Percentiles rank a stretch among this genome's conserved stretches.
Conservation (phyloP, 2,113 vertebrate genomes). For the Pluvianellus socialis region DNA sequence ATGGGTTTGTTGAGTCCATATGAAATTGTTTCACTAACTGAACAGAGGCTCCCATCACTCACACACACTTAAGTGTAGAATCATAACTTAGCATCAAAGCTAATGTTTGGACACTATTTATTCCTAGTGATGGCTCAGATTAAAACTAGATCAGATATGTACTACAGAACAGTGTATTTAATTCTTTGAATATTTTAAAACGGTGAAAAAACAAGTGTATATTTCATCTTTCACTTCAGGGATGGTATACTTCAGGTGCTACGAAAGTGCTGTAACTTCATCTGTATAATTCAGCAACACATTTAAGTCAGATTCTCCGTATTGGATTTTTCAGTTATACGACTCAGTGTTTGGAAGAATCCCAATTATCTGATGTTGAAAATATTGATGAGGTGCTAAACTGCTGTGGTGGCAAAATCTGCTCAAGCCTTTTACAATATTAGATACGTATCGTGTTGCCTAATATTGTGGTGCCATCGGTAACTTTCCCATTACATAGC, state of each 20-base stretch:
- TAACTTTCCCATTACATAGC: neutral
- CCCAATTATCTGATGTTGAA: conserved; percentile 22
- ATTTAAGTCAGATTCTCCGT: neutral
- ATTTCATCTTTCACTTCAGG: neutral
- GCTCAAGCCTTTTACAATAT: neutral
- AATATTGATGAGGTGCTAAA: conserved; percentile 33
- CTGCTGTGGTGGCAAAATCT: conserved; percentile 16
- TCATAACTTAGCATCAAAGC: neutral
- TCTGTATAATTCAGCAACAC: neutral
- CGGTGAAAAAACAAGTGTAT: neutral
- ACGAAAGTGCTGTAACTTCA: neutral
- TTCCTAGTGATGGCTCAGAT: neutral
- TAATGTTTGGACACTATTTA: neutral
- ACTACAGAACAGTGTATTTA: neutral
- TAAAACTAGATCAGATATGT: neutral
- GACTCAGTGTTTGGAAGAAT: conserved; percentile 1
- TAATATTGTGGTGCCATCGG: neutral
- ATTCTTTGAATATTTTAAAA: neutral
- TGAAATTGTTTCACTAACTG: neutral
- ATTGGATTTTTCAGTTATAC: neutral
- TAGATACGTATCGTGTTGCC: neutral
- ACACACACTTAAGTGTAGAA: neutral
- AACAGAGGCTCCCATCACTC: neutral
- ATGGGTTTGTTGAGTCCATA: neutral
- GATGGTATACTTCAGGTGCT: neutral